A percentile compares a stretch with the other conserved stretches of the same genome.
phyloP scores from a whole-genome alignment of 2,797 vertebrate genomes.

The Mormyrops boulengeri region DNA sequence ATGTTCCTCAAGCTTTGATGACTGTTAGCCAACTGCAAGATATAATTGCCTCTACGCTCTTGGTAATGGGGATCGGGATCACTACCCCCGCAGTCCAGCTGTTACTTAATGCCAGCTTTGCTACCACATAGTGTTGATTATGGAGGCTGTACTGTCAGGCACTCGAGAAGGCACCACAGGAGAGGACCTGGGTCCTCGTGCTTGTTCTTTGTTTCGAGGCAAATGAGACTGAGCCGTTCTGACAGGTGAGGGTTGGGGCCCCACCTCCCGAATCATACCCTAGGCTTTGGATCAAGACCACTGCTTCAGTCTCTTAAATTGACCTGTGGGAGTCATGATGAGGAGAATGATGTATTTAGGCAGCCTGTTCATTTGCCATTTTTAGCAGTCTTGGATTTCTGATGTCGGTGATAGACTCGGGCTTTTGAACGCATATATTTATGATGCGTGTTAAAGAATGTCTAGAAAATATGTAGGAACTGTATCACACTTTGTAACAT shows the following conservation, averaged over 20 bases:
- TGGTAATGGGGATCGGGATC: neutral
- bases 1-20: neutral
- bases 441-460: neutral
- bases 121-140: neutral
- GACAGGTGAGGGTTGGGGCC: slow-evolving; percentile 30
- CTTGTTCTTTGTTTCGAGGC: slow-evolving; percentile 3
- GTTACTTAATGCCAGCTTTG: slow-evolving; percentile 8
- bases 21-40: neutral
- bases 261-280: slow-evolving; percentile 27
- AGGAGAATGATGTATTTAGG: slow-evolving; percentile 57
- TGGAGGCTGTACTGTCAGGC: neutral
- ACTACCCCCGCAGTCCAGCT: neutral
- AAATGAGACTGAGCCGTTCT: slow-evolving; percentile 28
- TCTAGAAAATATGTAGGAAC: neutral
- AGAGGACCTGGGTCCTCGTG: neutral
- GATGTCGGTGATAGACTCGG: neutral
- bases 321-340: slow-evolving; percentile 53
- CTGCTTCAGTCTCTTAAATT: slow-evolving; percentile 27
- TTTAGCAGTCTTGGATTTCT: slow-evolving; percentile 1
- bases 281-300: slow-evolving; percentile 22
- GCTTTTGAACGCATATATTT: neutral
- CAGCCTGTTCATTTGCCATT: slow-evolving; percentile 63
- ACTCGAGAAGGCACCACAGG: neutral
- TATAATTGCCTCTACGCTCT: neutral
- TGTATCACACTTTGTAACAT: neutral